These are phyloP conservation scores for Stegastes partitus DNA, from an alignment of 2,113 vertebrate genomes.

Conservation along the genomic window DNA sequence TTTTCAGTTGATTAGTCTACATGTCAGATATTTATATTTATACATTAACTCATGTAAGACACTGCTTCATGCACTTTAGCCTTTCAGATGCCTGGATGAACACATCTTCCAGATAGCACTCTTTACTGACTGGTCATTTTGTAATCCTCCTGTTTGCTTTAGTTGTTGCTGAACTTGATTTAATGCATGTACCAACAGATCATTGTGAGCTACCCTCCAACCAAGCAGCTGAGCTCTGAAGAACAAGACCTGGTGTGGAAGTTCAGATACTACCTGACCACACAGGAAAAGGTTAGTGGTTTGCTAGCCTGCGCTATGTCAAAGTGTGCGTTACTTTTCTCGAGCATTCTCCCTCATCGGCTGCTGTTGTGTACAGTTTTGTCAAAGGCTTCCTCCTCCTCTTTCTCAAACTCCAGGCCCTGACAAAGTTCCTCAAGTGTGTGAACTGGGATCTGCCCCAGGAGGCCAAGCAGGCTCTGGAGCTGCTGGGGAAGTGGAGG, in stretches of 20 bases:
- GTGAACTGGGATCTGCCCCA: slow-evolving; percentile 98
- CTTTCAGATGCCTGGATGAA: too few relatives aligned
- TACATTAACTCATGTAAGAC: too few relatives aligned
- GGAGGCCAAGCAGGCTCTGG: slow-evolving; percentile 97
- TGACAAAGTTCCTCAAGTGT: slow-evolving; percentile 99
- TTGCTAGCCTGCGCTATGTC: not conserved
- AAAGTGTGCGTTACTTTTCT: not conserved
- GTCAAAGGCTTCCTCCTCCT: slow-evolving; percentile 15
- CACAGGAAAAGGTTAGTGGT: slow-evolving; percentile 93
- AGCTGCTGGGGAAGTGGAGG: slow-evolving; percentile 96
- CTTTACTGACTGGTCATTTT: too few relatives aligned
- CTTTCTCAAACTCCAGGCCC: slow-evolving; percentile 83
- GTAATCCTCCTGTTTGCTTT: too few relatives aligned
- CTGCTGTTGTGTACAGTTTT: not conserved
- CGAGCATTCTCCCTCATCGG: not conserved
- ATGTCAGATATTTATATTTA: too few relatives aligned
- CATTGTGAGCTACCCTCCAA: slow-evolving; percentile 97
- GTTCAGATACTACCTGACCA: slow-evolving; percentile 97
- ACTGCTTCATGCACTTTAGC: too few relatives aligned
- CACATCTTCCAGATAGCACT: too few relatives aligned
- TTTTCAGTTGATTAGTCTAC: too few relatives aligned
- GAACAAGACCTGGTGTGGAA: slow-evolving; percentile 99
- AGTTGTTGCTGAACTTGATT: too few relatives aligned
- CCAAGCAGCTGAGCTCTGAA: slow-evolving; percentile 96
- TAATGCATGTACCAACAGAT: slow-evolving; percentile 83